These are phyloP conservation scores for Anarsia innoxiella DNA, from an alignment of 2,888 invertebrate genomes.

Conservation along the genomic window DNA sequence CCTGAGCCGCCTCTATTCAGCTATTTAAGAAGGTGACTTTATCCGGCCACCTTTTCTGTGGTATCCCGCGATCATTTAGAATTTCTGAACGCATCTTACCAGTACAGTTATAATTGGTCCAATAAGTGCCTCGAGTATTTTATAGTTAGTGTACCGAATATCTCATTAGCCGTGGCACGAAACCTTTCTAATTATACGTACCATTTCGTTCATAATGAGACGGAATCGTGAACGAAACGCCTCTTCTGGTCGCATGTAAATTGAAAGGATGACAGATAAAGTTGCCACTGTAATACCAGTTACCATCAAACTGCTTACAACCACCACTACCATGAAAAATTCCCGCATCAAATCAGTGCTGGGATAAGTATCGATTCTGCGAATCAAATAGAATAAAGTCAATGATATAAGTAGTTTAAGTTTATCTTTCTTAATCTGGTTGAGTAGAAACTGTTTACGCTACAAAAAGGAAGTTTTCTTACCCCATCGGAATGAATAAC, in stretches of 20 bases:
- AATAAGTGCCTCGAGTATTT: no score
- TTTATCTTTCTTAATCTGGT: not conserved
- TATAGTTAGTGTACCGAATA: no score
- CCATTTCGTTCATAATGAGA: conserved; percentile 14
- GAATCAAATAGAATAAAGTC: not conserved
- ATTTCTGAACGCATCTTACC: no score
- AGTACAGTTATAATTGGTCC: not conserved
- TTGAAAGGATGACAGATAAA: not conserved
- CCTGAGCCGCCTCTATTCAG: no score
- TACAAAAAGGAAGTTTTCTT: no score
- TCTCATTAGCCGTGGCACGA: no score
- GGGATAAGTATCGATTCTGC: not conserved
- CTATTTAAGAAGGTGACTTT: no score
- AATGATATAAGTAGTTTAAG: not conserved
- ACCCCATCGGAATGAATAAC: not conserved
- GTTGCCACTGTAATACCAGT: conserved; percentile 2
- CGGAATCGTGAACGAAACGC: conserved; percentile 8
- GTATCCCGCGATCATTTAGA: no score
- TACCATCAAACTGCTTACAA: conserved; percentile 1
- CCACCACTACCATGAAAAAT: not conserved
- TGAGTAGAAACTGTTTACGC: no score
- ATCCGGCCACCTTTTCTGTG: no score
- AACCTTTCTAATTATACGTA: no score
- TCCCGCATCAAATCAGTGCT: not conserved
- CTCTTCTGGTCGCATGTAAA: conserved; percentile 11